Evolutionary conservation across 2,113 vertebrate genomes (phyloP).

Genomic region (Chaetura pelagica): DNA sequence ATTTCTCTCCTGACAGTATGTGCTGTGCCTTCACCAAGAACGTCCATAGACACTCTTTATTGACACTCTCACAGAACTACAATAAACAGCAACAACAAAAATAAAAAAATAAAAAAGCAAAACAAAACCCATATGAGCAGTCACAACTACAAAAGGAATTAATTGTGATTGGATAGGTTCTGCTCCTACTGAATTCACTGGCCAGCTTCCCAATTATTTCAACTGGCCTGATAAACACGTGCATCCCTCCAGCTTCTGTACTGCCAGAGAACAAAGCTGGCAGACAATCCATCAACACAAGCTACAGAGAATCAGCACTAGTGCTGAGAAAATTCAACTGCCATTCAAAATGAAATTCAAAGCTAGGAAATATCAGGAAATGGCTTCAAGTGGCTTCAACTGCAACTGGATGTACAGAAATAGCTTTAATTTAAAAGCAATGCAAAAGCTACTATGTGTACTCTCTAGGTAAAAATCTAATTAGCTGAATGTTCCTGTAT

Average conservation of each 20-base stretch:
- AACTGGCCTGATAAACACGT: background rate
- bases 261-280: slow-evolving; percentile 13
- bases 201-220: background rate
- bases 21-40: background rate
- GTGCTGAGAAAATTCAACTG: background rate
- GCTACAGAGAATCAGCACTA: background rate
- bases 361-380: slow-evolving; percentile 17
- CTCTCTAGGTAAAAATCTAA: background rate
- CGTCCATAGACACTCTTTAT: background rate
- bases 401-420: background rate
- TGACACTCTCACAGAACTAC: background rate
- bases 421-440: slow-evolving; percentile 7
- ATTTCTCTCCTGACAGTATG: background rate
- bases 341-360: slow-evolving; percentile 43
- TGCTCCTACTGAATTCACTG: background rate
- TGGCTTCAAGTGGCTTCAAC: background rate
- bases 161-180: background rate
- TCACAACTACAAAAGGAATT: background rate
- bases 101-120: background rate
- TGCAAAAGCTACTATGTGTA: background rate
- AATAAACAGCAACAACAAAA: background rate
- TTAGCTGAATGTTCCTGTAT: background rate
- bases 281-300: slow-evolving; percentile 39
- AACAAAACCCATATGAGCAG: background rate
- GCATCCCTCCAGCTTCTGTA: background rate